Percentiles rank a stretch among this genome's conserved stretches.
These are phyloP conservation scores for Lasioglossum albipes DNA, from an alignment of 1,140 invertebrate species.

Conservation along the genomic window DNA sequence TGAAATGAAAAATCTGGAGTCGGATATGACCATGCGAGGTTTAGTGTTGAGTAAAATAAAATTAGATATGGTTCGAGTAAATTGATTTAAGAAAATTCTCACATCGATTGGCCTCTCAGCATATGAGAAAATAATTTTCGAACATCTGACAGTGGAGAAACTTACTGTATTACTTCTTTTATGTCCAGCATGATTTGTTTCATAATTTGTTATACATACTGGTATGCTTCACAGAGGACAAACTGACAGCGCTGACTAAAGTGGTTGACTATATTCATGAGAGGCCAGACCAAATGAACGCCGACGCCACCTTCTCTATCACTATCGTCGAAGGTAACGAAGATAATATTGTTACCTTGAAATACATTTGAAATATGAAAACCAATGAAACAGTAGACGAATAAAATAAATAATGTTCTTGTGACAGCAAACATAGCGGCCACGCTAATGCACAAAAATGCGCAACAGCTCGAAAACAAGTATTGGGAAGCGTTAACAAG, in stretches of 20 bases:
- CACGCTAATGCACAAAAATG: slow-evolving; percentile 43
- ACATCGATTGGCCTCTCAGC: too few relatives aligned
- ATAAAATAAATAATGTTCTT: neutral
- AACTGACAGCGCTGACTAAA: slow-evolving; percentile 57
- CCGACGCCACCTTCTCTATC: slow-evolving; percentile 67
- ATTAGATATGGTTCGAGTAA: too few relatives aligned
- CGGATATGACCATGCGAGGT: too few relatives aligned
- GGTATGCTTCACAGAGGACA: slow-evolving; percentile 51
- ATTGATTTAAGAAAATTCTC: too few relatives aligned
- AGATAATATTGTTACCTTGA: neutral
- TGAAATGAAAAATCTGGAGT: too few relatives aligned
- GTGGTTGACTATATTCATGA: slow-evolving; percentile 60
- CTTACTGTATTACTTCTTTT: too few relatives aligned
- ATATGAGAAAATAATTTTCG: too few relatives aligned
- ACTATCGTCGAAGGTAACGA: slow-evolving; percentile 70
- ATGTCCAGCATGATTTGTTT: too few relatives aligned
- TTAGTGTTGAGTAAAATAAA: too few relatives aligned
- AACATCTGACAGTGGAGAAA: too few relatives aligned
- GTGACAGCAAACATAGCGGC: slow-evolving; percentile 45
- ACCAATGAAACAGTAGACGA: neutral
- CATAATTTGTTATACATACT: too few relatives aligned
- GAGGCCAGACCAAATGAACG: slow-evolving; percentile 68
- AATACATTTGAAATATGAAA: neutral
- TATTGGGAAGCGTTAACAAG: slow-evolving; percentile 4
- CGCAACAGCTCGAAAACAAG: slow-evolving; percentile 4